Evolutionary conservation across 2,888 invertebrate genomes (phyloP).

Genomic region (Sarcophaga rosellei): DNA sequence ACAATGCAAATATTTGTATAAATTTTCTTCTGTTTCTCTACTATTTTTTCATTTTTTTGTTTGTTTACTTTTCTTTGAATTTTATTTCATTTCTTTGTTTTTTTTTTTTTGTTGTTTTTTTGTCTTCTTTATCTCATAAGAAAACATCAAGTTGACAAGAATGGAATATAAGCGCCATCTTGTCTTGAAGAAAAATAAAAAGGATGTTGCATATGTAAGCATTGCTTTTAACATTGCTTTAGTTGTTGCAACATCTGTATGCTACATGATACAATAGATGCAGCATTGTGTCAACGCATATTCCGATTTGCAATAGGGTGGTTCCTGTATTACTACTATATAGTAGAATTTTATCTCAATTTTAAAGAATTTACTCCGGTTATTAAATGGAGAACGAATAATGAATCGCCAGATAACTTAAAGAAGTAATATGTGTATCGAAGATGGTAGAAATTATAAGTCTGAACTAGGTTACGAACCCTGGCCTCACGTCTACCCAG

Average conservation of each 20-base stretch:
- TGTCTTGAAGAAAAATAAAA: conserved; percentile 30
- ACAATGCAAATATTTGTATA: neutral
- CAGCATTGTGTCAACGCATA: neutral
- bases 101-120: neutral
- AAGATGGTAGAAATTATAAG: no score
- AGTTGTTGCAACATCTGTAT: conserved; percentile 35
- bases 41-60: neutral
- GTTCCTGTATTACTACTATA: no score
- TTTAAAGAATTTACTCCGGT: no score
- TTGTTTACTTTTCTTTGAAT: conserved; percentile 6
- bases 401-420: no score
- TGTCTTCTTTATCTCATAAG: neutral
- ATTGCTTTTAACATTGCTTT: conserved; percentile 26
- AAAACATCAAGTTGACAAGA: conserved; percentile 46
- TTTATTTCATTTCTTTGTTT: neutral
- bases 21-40: neutral
- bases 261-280: neutral
- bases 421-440: no score
- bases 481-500: no score
- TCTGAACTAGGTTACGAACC: no score
- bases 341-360: no score
- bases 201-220: conserved; percentile 31
- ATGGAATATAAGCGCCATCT: conserved; percentile 37
- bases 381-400: no score
- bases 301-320: neutral